Conservation (phyloP, 1,140 invertebrate species). For the Polypedilum vanderplanki region DNA sequence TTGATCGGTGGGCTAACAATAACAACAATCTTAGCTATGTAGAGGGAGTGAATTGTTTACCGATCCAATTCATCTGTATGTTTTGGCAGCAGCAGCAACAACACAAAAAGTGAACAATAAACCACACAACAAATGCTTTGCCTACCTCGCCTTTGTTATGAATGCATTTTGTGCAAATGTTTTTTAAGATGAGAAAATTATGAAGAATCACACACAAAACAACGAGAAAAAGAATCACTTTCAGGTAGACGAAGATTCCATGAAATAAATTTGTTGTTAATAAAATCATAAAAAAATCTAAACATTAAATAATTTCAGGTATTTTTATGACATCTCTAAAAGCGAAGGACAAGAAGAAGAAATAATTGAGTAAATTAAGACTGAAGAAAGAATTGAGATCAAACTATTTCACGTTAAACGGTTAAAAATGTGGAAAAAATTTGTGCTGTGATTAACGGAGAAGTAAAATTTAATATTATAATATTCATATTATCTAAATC, state of each 20-base stretch:
- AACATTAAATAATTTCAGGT: too few relatives aligned
- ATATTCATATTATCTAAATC: too few relatives aligned
- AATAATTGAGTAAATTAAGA: too few relatives aligned
- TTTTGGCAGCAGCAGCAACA: conserved; percentile 22
- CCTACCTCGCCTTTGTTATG: not conserved
- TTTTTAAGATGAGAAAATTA: not conserved
- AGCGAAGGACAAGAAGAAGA: too few relatives aligned
- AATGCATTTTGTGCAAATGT: conserved; percentile 2
- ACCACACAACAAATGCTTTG: conserved; percentile 8
- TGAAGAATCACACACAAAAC: not conserved
- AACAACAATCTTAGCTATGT: not conserved
- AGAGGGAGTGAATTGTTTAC: conserved; percentile 24
- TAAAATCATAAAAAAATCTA: too few relatives aligned
- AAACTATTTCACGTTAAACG: too few relatives aligned
- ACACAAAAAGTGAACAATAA: conserved; percentile 26
- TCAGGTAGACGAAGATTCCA: not conserved
- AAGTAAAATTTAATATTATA: too few relatives aligned
- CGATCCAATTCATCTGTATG: not conserved
- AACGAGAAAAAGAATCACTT: not conserved
- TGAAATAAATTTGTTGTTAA: too few relatives aligned
- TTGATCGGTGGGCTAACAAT: conserved; percentile 1
- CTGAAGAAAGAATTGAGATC: too few relatives aligned
- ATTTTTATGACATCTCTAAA: too few relatives aligned
- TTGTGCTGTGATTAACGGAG: too few relatives aligned
- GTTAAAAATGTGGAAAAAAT: too few relatives aligned